Evolutionary conservation across 1,140 invertebrate genomes (phyloP).

Genomic region (Tyrophagus putrescentiae): DNA sequence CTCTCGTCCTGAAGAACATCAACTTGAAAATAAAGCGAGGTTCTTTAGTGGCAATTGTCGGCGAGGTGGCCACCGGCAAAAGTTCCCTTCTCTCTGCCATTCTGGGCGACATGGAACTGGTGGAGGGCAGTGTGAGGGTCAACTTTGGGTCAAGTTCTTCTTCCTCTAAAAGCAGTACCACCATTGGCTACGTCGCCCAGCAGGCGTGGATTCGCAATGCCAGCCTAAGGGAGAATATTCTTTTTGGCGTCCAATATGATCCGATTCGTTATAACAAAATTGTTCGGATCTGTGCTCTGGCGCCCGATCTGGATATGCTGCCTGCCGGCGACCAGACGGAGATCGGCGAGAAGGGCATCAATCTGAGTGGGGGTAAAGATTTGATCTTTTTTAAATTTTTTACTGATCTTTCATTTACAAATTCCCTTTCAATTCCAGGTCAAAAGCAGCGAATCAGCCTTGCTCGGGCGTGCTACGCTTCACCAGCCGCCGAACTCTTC

Average conservation of each 20-base stretch:
- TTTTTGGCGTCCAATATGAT: constrained; percentile 56
- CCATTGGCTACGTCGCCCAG: constrained; percentile 62
- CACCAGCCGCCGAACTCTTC: constrained; percentile 27
- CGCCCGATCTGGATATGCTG: constrained; percentile 30
- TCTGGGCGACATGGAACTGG: constrained; percentile 42
- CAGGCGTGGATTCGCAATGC: constrained; percentile 90
- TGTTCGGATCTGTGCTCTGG: constrained; percentile 29
- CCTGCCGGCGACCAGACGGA: constrained; percentile 38
- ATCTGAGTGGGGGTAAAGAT: constrained; percentile 32
- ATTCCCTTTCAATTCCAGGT: too few relatives aligned
- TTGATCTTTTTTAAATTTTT: too few relatives aligned
- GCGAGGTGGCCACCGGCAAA: constrained; percentile 37
- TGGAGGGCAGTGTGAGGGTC: constrained; percentile 35
- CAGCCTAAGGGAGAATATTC: constrained; percentile 69
- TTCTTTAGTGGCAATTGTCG: constrained; percentile 36
- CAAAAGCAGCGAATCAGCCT: neutral
- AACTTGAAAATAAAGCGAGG: constrained; percentile 29
- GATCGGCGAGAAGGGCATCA: constrained; percentile 40
- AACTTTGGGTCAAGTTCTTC: too few relatives aligned
- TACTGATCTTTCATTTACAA: too few relatives aligned
- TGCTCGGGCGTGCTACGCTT: neutral
- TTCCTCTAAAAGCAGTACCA: too few relatives aligned
- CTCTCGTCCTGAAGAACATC: constrained; percentile 27
- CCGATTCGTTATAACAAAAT: constrained; percentile 43
- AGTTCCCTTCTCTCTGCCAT: constrained; percentile 42